phyloP scores from a whole-genome alignment of 2,113 vertebrate species.

The Syngnathus floridae region DNA sequence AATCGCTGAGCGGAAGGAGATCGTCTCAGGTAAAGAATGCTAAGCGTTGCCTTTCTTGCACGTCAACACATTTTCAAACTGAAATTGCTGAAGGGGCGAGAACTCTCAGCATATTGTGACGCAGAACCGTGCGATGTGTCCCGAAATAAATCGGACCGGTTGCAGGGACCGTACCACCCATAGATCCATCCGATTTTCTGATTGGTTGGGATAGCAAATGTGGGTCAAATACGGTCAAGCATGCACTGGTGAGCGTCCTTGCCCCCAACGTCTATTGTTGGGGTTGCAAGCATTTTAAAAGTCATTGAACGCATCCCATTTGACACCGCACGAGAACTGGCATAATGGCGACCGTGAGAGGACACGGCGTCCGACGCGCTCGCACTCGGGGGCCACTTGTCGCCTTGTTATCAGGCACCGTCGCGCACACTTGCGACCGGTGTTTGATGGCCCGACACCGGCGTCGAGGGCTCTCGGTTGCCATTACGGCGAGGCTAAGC shows the following conservation, averaged over 20 bases:
- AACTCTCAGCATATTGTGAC: neutral
- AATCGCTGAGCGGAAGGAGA: neutral
- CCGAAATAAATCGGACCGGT: neutral
- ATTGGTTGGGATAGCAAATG: neutral
- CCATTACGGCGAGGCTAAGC: slow-evolving; percentile 42
- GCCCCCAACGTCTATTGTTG: neutral
- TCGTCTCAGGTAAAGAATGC: slow-evolving; percentile 2
- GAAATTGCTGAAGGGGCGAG: neutral
- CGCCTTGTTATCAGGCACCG: slow-evolving; percentile 11
- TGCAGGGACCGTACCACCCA: neutral
- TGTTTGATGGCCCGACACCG: slow-evolving; percentile 46
- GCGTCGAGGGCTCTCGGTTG: slow-evolving; percentile 45
- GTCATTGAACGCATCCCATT: neutral
- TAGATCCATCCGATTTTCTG: too few relatives aligned
- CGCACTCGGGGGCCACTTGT: slow-evolving; percentile 36
- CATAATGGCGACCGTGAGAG: slow-evolving; percentile 6
- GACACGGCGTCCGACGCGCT: slow-evolving; percentile 26
- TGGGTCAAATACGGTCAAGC: neutral
- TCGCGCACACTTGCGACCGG: slow-evolving; percentile 13
- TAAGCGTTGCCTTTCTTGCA: neutral
- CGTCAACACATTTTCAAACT: neutral
- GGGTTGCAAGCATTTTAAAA: neutral
- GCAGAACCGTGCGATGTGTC: neutral
- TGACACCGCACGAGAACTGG: slow-evolving; percentile 23
- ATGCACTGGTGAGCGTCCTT: neutral